Base-by-base conservation (phyloP, 2,113 vertebrate genomes). In the Campylorhamphus procurvoides region DNA sequence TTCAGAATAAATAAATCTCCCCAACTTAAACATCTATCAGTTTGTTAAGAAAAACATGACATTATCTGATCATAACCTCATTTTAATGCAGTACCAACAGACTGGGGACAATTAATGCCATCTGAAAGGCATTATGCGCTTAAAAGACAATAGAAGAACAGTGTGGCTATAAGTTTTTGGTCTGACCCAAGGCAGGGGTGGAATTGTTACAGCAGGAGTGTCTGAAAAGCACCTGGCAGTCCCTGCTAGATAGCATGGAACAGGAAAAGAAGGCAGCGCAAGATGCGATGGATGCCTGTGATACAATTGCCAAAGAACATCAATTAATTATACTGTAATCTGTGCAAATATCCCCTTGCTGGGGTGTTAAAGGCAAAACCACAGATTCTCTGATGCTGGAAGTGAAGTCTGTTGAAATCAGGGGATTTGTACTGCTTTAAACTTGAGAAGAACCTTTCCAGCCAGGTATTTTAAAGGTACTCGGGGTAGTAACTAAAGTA, bases 301-400 rank as follows among this genome's bases (percentile, higher is more conserved):
- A 73, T 78, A 56, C 66, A 84, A 79, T 92, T 95, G 79, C 69
- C 4, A 50, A 87, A 87, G 58, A 90, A 80, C 56, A 35, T 86
- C 82, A 93, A 67, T 94, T 94, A 84, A 91, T 94, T 95, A 84
- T 60, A 47, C 33, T 13, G 63, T 83, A 90, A 93, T 88, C 59
- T 86, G 72, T 67, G 59, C 84, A 87, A 74, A 76, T 91, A 55
- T 93, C 35, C 35, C 49, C 40, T 95, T 42, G 66, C 14, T 6
- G 5, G 63, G 80, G 46, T 64, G 47, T 73, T 78, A 79, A 72
- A 95, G 42, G 23, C 39, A 59, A 95, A 82, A 2, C 23, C 40
- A 39, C 40, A 53, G 59, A 42, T 80, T 89, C 62, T 93, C 53
- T 39, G 42, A 42, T 74, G 42, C 33, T 58, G 12, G 75, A 77